These are phyloP conservation scores for Cylas formicarius DNA, from an alignment of 1,140 invertebrate species.

Conservation along the genomic window DNA sequence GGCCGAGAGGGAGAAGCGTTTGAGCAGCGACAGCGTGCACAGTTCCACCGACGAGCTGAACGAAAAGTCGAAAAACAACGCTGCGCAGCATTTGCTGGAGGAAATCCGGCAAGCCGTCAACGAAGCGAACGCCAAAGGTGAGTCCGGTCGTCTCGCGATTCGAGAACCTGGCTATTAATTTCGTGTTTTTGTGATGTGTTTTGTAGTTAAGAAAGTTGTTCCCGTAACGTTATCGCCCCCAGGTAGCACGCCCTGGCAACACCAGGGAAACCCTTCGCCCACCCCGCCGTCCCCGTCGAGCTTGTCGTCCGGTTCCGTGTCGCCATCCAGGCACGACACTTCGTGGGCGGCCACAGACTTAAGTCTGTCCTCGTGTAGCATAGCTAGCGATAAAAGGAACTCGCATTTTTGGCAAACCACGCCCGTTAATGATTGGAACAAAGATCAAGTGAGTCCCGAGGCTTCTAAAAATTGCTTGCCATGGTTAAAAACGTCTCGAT, in stretches of 20 bases:
- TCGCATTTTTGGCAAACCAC: conserved; percentile 62
- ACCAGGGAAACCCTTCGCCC: conserved; percentile 40
- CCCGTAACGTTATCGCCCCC: conserved; percentile 50
- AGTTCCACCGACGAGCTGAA: conserved; percentile 58
- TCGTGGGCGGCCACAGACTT: conserved; percentile 45
- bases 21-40: conserved; percentile 52
- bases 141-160: no score
- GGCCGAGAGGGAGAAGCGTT: conserved; percentile 39
- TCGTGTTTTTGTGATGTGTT: conserved; percentile 7
- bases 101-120: conserved; percentile 77
- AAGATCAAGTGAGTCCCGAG: conserved; percentile 64
- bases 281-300: conserved; percentile 56
- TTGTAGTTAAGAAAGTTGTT: conserved; percentile 54
- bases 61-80: conserved; percentile 48
- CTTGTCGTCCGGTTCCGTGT: conserved; percentile 54
- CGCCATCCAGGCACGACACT: conserved; percentile 38
- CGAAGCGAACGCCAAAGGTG: conserved; percentile 76
- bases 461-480: neutral
- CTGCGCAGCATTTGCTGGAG: conserved; percentile 71
- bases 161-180: no score
- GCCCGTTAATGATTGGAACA: conserved; percentile 75
- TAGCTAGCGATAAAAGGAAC: conserved; percentile 56
- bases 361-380: conserved; percentile 50
- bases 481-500: conserved; percentile 1
- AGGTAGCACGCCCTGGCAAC: conserved; percentile 51